These are phyloP conservation scores for Caenorhabditis angaria DNA, from an alignment of 2,888 invertebrate species.

Conservation along the genomic window DNA sequence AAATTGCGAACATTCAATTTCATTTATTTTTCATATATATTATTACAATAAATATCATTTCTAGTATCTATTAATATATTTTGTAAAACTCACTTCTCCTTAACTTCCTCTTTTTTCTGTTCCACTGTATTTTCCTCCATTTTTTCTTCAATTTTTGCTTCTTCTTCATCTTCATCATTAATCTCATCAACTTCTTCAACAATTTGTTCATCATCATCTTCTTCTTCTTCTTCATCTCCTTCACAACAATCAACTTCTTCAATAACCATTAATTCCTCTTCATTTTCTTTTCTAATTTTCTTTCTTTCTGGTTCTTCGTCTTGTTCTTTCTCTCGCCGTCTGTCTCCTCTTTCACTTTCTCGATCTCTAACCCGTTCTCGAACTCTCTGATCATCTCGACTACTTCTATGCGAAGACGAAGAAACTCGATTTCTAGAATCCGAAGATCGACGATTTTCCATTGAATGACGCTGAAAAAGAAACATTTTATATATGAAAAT, in stretches of 20 bases:
- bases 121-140: background rate
- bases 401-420: background rate
- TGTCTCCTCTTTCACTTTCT: constrained; percentile 14
- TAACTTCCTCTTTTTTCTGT: background rate
- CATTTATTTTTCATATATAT: no score
- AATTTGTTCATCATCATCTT: background rate
- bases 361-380: background rate
- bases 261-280: constrained; percentile 18
- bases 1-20: no score
- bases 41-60: no score
- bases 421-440: background rate
- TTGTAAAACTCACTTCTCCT: background rate
- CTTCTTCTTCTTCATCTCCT: constrained; percentile 14
- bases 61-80: background rate
- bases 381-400: background rate
- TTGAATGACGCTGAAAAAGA: background rate
- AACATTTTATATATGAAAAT: background rate
- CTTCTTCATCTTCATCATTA: constrained; percentile 13
- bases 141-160: background rate
- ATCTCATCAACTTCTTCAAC: background rate
- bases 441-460: background rate
- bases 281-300: constrained; percentile 10
- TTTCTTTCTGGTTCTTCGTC: constrained; percentile 13
- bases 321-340: constrained; percentile 5
- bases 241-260: constrained; percentile 49